Base-by-base conservation (phyloP, 2,113 vertebrate genomes). In the Oryzias melastigma region DNA sequence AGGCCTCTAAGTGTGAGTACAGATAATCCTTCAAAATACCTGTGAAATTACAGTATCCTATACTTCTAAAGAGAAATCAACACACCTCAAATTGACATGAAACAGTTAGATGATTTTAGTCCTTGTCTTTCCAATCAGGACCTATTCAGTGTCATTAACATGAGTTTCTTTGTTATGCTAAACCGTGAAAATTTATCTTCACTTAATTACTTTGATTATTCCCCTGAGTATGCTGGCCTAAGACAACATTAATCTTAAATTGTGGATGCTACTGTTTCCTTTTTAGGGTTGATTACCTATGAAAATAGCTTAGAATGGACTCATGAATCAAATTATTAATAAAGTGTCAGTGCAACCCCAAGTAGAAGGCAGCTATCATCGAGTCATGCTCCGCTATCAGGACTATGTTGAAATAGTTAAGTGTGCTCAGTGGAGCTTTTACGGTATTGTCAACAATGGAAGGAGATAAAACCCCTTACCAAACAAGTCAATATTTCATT, bases 231-330 rank as follows among this genome's bases (percentile, higher is more conserved):
- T 71, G 68, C 85, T 89, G 69, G 55, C 64, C 70, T 69, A 83
- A 82, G 77, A 80, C 58, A 5, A 65, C 83, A 85, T 87, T 85
- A 86, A 88, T 88, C 78, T 85, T 65, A 73, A 75, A 83, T 81
- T 85, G 78, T 76, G 63, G 68, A 83, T 61, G 65, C 64, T 71
- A 81, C 77, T 71, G 78, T 81, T 90, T 84, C 78, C 74, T 71
- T 77, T 86, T 84, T 87, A 87, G 85, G 86, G 84, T 84, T 90
- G 85, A 88, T 90, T 90, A 85, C 80, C 75, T 86, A 73, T 86
- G 85, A 83, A 89, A 91, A 88, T 89, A 61, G 80, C 80, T 79
- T 22, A 40, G 68, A 86, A 87, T 87, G 58, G 71, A 77, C 80
- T 80, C 87, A 86, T 91, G 79, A 81, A 86, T 91, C 87, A 86